Conservation (phyloP, 2,113 vertebrate species). For the Podarcis cretensis region DNA sequence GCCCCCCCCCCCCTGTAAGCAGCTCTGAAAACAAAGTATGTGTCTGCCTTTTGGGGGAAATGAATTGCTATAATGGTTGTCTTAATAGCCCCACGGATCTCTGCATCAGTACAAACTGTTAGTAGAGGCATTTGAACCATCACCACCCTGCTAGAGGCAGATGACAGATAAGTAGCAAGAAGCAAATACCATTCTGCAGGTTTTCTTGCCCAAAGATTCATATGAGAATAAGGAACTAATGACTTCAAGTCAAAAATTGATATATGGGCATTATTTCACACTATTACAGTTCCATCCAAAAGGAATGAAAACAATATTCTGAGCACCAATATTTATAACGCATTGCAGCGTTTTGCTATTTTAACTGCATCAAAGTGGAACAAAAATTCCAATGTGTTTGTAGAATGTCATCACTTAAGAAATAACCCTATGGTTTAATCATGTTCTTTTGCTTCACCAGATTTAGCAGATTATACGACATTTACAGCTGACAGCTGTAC, state of each 20-base stretch:
- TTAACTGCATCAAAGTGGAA: background rate
- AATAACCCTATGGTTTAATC: slow-evolving; percentile 7
- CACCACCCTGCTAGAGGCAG: background rate
- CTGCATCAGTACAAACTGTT: background rate
- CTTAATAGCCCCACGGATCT: background rate
- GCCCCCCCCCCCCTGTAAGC: background rate
- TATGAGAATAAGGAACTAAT: background rate
- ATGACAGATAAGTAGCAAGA: background rate
- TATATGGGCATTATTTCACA: background rate
- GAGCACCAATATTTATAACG: background rate
- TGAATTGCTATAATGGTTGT: background rate
- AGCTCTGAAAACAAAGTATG: background rate
- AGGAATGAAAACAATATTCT: slow-evolving; percentile 12
- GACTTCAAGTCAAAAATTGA: slow-evolving; percentile 12
- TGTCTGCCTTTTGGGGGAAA: background rate
- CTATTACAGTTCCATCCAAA: background rate
- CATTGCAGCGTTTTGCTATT: slow-evolving; percentile 22
- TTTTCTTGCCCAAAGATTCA: background rate
- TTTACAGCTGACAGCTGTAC: slow-evolving; percentile 9
- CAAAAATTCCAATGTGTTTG: slow-evolving; percentile 5
- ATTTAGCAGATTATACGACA: slow-evolving; percentile 26
- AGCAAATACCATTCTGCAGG: background rate
- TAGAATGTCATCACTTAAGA: background rate
- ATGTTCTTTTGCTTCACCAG: slow-evolving; percentile 13
- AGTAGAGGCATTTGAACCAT: background rate